Conservation (phyloP, 2,113 vertebrate genomes). For the human region DNA sequence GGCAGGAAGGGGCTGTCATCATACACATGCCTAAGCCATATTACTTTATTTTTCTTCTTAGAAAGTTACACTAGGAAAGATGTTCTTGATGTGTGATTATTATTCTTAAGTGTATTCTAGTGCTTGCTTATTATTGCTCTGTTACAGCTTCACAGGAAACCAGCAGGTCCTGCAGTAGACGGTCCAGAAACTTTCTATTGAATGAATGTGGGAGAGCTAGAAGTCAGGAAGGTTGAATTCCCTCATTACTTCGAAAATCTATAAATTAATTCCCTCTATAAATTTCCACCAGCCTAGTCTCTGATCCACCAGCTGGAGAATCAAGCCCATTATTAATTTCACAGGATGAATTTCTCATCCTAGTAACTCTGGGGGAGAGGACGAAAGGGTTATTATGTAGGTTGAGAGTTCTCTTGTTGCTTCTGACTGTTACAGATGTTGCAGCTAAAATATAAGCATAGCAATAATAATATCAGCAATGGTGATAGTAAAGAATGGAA, state of each 20-base stretch:
- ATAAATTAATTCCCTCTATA: not conserved
- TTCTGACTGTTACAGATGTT: not conserved
- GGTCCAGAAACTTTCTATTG: not conserved
- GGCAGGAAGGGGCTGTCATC: slow-evolving; percentile 60
- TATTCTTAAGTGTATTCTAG: not conserved
- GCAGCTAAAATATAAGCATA: not conserved
- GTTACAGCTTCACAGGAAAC: not conserved
- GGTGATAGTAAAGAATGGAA: not conserved
- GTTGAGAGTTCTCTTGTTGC: not conserved
- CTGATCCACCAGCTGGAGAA: not conserved
- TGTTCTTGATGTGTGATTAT: slow-evolving; percentile 25
- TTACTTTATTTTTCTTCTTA: slow-evolving; percentile 63
- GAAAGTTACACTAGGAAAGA: slow-evolving; percentile 43
- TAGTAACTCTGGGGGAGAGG: not conserved
- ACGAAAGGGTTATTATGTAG: not conserved
- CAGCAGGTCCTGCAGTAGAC: not conserved
- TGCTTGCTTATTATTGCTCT: not conserved
- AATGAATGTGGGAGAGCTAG: not conserved
- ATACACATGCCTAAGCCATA: not conserved
- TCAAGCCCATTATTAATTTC: not conserved
- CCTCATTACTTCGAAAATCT: slow-evolving; percentile 29
- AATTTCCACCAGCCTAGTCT: not conserved
- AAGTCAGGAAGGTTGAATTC: not conserved
- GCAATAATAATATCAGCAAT: not conserved
- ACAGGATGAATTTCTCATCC: not conserved